A percentile compares a stretch with the other conserved stretches of the same genome.
Conservation (phyloP, 1,140 invertebrate genomes). For the Dufourea novaeangliae region DNA sequence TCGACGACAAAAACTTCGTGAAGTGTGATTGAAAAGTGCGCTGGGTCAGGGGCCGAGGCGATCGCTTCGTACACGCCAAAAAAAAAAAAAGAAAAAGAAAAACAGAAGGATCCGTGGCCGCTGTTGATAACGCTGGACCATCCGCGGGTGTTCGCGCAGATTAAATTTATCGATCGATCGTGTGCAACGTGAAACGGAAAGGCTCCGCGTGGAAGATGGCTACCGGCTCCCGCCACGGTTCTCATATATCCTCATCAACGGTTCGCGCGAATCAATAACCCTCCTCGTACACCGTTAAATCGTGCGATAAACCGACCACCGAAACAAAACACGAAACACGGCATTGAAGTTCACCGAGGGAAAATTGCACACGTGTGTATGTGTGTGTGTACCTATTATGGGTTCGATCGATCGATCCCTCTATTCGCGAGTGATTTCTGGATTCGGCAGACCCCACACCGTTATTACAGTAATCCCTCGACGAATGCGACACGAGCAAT, state of each 20-base stretch:
- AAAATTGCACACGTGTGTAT: too few relatives aligned
- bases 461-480: too few relatives aligned
- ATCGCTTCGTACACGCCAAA: background rate
- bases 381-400: background rate
- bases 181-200: slow-evolving; percentile 53
- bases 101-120: slow-evolving; percentile 38
- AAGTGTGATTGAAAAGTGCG: background rate
- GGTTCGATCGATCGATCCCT: background rate
- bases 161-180: slow-evolving; percentile 66
- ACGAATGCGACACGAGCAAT: too few relatives aligned
- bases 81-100: slow-evolving; percentile 8
- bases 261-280: slow-evolving; percentile 57
- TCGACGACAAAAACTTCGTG: too few relatives aligned
- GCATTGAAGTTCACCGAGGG: background rate
- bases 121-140: slow-evolving; percentile 54
- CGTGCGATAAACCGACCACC: slow-evolving; percentile 44
- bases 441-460: background rate
- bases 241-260: slow-evolving; percentile 10
- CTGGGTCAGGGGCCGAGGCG: background rate
- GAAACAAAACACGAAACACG: background rate
- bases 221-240: slow-evolving; percentile 18
- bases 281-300: slow-evolving; percentile 55
- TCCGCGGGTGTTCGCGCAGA: slow-evolving; percentile 56
- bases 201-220: slow-evolving; percentile 29
- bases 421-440: background rate